Evolutionary conservation across 2,888 invertebrate genomes (phyloP).

Genomic region (Pilophorus perplexus): DNA sequence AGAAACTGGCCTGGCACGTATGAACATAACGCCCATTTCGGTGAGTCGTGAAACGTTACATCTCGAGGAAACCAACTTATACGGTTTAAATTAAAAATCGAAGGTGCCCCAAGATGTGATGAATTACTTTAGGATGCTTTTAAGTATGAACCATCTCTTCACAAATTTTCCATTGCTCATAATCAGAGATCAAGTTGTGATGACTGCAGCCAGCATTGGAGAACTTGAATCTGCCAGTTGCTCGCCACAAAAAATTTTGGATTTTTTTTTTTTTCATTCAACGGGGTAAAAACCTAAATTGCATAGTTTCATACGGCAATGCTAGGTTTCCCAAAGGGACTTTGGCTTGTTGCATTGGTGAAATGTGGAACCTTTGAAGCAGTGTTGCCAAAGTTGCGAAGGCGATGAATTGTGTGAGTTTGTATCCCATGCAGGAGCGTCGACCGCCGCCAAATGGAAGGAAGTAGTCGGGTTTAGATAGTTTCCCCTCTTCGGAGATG

Average conservation of each 20-base stretch:
- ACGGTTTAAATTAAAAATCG: too few species aligned
- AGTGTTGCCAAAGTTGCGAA: constrained; percentile 58
- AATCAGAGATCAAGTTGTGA: neutral
- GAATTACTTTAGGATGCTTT: too few species aligned
- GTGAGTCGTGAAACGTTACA: too few species aligned
- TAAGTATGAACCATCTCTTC: too few species aligned
- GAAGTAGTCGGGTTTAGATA: constrained; percentile 64
- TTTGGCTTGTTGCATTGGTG: constrained; percentile 54
- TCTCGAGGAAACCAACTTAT: too few species aligned
- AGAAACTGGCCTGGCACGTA: too few species aligned
- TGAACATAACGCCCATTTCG: too few species aligned
- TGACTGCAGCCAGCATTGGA: neutral
- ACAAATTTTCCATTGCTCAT: neutral
- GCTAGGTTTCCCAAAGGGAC: constrained; percentile 59
- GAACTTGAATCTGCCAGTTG: too few species aligned
- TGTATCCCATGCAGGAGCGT: constrained; percentile 67
- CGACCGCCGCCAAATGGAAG: constrained; percentile 66
- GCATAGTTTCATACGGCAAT: constrained; percentile 56
- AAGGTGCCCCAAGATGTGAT: too few species aligned
- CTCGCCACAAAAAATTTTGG: neutral
- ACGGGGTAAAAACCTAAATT: constrained; percentile 54
- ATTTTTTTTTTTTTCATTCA: neutral
- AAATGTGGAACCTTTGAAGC: constrained; percentile 58
- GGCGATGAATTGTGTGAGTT: constrained; percentile 62
- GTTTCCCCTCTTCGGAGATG: constrained; percentile 55